These are phyloP conservation scores for Trissonchulus latispiculum DNA, from an alignment of 2,888 invertebrate genomes.

Conservation along the genomic window DNA sequence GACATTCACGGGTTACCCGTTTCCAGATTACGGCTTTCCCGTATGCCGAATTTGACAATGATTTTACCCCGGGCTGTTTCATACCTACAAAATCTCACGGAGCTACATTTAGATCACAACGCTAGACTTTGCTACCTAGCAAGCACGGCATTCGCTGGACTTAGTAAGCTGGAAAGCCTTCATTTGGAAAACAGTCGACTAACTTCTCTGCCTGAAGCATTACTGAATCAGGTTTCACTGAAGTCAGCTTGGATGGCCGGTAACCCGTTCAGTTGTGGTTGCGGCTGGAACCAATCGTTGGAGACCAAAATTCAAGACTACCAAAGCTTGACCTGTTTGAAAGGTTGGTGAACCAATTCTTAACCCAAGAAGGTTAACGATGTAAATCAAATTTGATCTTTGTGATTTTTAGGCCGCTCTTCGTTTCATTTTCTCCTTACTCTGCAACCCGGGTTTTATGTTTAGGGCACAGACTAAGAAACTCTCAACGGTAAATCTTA, in stretches of 20 bases:
- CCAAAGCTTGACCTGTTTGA: neutral
- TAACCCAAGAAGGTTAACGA: neutral
- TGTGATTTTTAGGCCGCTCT: neutral
- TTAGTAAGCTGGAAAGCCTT: neutral
- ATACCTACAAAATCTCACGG: neutral
- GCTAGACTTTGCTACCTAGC: slow-evolving; percentile 14
- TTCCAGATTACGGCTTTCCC: neutral
- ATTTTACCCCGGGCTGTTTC: slow-evolving; percentile 8
- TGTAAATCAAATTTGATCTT: neutral
- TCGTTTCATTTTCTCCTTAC: too few species aligned
- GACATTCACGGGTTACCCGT: neutral
- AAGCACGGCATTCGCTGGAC: neutral
- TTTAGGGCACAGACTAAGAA: too few species aligned
- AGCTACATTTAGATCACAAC: neutral
- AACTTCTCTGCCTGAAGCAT: neutral
- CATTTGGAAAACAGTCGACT: neutral
- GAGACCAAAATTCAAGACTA: neutral
- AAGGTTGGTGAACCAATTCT: neutral
- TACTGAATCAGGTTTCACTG: neutral
- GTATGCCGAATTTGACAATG: neutral
- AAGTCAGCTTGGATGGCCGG: neutral
- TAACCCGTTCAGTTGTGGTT: slow-evolving; percentile 13
- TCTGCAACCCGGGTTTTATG: too few species aligned
- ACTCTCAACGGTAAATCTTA: too few species aligned
- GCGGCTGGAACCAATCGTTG: neutral